Evolutionary conservation across 2,888 invertebrate species (phyloP).

Genomic region (Amiota communis): DNA sequence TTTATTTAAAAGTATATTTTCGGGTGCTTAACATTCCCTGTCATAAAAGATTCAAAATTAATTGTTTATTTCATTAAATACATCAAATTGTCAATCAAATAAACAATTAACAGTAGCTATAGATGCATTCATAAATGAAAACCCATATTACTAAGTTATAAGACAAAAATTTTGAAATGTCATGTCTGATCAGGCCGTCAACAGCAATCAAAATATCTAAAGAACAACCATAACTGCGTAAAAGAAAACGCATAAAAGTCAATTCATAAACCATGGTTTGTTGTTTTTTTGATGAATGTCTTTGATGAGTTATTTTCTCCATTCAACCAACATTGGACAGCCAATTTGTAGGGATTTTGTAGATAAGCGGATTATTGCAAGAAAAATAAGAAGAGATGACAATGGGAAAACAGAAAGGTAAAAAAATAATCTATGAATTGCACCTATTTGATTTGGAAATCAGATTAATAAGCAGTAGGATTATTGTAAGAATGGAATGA

Average conservation of each 20-base stretch:
- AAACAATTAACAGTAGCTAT: conserved; percentile 16
- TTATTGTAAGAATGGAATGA: conserved; percentile 40
- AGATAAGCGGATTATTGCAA: conserved; percentile 60
- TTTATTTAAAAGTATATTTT: not conserved
- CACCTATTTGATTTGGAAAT: conserved; percentile 58
- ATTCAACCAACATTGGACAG: conserved; percentile 34
- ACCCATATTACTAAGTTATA: conserved; percentile 1
- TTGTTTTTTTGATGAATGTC: conserved; percentile 13
- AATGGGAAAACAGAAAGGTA: not conserved
- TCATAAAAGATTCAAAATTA: conserved; percentile 15
- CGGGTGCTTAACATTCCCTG: not conserved
- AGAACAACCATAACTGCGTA: no score
- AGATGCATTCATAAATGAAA: not conserved
- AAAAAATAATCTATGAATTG: conserved; percentile 36
- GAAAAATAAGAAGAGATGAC: not conserved
- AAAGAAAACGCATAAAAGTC: conserved; percentile 4
- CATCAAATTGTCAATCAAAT: conserved; percentile 26
- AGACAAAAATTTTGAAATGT: not conserved
- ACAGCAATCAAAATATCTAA: conserved; percentile 10
- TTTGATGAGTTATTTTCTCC: conserved; percentile 4
- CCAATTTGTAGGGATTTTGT: conserved; percentile 62
- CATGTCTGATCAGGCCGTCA: not conserved
- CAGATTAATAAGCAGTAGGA: conserved; percentile 61
- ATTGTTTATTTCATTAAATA: conserved; percentile 19
- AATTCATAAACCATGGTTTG: conserved; percentile 4